These are phyloP conservation scores for Pipa parva DNA, from an alignment of 2,113 vertebrate species.

Conservation along the genomic window DNA sequence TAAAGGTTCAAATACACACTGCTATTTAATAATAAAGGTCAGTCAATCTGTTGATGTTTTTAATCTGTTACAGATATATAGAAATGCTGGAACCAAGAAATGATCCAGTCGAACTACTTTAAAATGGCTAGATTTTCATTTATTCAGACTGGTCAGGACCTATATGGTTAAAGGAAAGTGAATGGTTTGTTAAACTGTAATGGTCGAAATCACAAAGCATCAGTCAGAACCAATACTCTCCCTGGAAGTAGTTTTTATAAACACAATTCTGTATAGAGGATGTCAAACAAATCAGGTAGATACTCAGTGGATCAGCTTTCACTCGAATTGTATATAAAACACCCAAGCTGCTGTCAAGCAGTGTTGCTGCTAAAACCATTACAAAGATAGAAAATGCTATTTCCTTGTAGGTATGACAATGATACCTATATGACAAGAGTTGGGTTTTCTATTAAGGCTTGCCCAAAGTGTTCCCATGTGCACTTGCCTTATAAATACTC, in stretches of 20 bases:
- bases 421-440: constrained; percentile 52
- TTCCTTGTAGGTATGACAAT: constrained; percentile 46
- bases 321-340: neutral
- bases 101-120: neutral
- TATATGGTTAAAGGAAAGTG: neutral
- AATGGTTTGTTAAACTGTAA: neutral
- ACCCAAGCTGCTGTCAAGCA: constrained; percentile 39
- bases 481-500: too few species aligned
- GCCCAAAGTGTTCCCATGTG: too few species aligned
- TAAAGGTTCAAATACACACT: too few species aligned
- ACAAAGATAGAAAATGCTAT: constrained; percentile 45
- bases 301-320: neutral
- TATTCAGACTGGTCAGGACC: neutral
- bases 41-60: too few species aligned
- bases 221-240: neutral
- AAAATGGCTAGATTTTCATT: neutral
- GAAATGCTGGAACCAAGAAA: neutral
- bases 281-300: constrained; percentile 2
- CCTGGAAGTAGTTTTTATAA: neutral
- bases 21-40: too few species aligned
- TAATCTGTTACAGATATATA: too few species aligned
- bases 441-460: too few species aligned
- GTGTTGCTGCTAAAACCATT: constrained; percentile 25
- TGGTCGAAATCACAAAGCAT: neutral
- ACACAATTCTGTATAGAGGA: neutral